A percentile compares a stretch with the other conserved stretches of the same genome.
phyloP scores from a whole-genome alignment of 1,140 invertebrate species.

The Colletes latitarsis region DNA sequence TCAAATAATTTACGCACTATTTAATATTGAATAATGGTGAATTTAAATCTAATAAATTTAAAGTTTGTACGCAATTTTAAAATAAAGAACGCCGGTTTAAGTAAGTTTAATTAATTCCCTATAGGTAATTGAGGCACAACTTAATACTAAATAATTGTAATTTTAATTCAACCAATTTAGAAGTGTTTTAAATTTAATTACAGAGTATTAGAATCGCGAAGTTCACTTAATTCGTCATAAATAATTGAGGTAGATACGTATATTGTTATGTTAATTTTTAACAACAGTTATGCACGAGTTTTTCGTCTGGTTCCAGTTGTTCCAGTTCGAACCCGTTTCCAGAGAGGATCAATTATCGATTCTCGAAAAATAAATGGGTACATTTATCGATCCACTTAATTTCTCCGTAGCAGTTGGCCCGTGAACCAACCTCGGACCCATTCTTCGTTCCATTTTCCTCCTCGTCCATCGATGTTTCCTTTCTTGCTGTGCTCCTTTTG shows the following conservation, averaged over 20 bases:
- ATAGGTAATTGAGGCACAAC: too few relatives aligned
- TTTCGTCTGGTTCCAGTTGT: neutral
- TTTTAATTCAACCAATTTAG: too few relatives aligned
- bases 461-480: slow-evolving; percentile 1
- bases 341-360: neutral
- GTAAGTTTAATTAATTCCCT: too few relatives aligned
- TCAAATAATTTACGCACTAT: too few relatives aligned
- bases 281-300: neutral
- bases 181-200: too few relatives aligned
- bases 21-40: too few relatives aligned
- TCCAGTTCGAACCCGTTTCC: neutral
- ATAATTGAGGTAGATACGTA: neutral
- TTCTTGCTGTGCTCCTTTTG: slow-evolving; percentile 40
- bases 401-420: neutral
- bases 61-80: too few relatives aligned
- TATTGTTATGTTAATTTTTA: neutral
- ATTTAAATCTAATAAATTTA: too few relatives aligned
- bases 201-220: too few relatives aligned
- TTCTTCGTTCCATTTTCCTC: neutral
- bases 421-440: neutral
- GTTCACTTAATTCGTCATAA: neutral
- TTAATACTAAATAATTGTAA: too few relatives aligned
- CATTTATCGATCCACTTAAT: neutral
- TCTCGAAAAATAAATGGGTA: neutral
- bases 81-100: too few relatives aligned